phyloP scores from a whole-genome alignment of 1,140 invertebrate genomes.

The Trichomalopsis sarcophagae region DNA sequence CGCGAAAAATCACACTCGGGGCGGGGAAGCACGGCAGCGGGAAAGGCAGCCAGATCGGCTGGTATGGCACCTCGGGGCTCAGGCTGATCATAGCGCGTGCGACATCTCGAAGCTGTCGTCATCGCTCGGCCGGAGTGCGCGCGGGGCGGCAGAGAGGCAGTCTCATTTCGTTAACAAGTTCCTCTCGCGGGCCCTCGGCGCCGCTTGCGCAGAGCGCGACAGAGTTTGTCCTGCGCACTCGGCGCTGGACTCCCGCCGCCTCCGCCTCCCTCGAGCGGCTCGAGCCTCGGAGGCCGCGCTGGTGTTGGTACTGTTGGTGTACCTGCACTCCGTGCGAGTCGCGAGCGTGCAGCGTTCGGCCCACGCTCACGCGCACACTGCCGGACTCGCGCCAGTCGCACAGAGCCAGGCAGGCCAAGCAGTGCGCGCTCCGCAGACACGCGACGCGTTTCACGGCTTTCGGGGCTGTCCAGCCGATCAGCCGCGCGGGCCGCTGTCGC shows the following conservation, averaged over 20 bases:
- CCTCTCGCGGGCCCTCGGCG: neutral
- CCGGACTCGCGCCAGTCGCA: neutral
- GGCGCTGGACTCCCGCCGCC: no score
- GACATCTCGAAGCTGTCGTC: neutral
- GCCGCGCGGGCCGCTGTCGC: no score
- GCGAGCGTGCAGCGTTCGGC: no score
- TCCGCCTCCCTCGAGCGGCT: neutral
- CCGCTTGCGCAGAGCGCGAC: neutral
- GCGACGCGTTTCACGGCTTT: no score
- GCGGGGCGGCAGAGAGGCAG: neutral
- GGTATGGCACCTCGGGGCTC: no score
- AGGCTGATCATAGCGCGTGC: no score
- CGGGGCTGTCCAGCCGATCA: no score
- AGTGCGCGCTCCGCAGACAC: neutral
- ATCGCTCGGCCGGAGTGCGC: neutral
- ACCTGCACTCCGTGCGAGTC: no score
- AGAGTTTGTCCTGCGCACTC: neutral
- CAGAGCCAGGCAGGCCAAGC: neutral
- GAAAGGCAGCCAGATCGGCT: no score
- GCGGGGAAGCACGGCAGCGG: no score
- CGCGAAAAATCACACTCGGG: neutral
- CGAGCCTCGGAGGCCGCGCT: neutral
- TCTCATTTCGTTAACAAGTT: conserved; percentile 4
- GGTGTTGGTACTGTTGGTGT: no score
- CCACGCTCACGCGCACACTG: neutral